These are phyloP conservation scores for Oryzias woworae DNA, from an alignment of 2,113 vertebrate species.

Conservation along the genomic window DNA sequence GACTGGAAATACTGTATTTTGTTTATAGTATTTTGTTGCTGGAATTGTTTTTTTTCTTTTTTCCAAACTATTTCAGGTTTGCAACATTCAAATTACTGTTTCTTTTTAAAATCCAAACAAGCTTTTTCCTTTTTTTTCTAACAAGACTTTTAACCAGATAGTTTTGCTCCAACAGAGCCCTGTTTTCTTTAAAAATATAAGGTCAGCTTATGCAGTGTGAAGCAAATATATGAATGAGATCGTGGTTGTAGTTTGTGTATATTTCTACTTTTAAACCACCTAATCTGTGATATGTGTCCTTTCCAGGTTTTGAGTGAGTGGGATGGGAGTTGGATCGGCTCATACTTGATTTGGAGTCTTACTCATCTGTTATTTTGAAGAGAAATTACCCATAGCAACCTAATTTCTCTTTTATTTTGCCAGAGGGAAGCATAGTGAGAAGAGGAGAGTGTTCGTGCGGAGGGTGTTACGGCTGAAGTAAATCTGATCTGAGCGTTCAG, in stretches of 20 bases:
- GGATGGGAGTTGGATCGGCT: conserved; percentile 55
- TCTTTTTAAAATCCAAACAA: conserved; percentile 64
- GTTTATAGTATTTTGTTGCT: too few relatives aligned
- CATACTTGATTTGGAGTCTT: conserved; percentile 51
- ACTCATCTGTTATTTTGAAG: conserved; percentile 58
- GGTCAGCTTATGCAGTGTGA: conserved; percentile 51
- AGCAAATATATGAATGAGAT: conserved; percentile 59
- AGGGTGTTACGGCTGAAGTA: conserved; percentile 67
- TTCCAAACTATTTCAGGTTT: too few relatives aligned
- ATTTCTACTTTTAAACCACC: conserved; percentile 51
- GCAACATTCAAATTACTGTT: conserved; percentile 5
- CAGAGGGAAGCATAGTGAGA: conserved; percentile 63
- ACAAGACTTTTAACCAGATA: conserved; percentile 39
- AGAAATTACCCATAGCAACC: conserved; percentile 38
- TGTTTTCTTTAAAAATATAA: conserved; percentile 56
- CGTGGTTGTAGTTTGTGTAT: conserved; percentile 45
- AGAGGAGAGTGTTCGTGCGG: conserved; percentile 64
- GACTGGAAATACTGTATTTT: conserved; percentile 42
- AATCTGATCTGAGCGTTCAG: conserved; percentile 53
- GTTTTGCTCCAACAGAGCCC: conserved; percentile 37
- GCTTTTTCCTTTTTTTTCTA: conserved; percentile 46
- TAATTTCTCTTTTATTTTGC: conserved; percentile 51
- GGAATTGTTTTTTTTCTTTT: too few relatives aligned
- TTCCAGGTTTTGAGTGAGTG: conserved; percentile 55
- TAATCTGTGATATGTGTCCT: conserved; percentile 45